Base-by-base conservation (phyloP, 1,140 invertebrate genomes). In the Heliconius nattereri region DNA sequence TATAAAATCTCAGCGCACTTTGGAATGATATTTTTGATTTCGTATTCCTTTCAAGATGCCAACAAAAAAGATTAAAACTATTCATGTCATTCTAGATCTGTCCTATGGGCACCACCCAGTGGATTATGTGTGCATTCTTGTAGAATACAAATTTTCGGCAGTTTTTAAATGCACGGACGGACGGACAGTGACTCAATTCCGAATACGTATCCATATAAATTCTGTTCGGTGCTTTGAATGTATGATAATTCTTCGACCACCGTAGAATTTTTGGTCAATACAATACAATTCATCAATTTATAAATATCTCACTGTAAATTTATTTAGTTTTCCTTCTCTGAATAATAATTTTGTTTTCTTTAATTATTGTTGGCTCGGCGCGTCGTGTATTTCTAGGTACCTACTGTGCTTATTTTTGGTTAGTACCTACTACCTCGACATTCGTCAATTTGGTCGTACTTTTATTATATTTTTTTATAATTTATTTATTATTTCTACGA, bases 11-110 rank as follows among this genome's bases (percentile, higher is more conserved):
- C 23, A 57, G n/a, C 7, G 29, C 7, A 16, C 6, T 32, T 19
- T 3, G 26, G 1, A 71, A 20, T 52, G 29, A 71, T 37, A 19
- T n/a, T 37, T 37, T 72, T 66, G 60, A 37, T 72, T 72, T 7
- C 13, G 71, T 35, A 72, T 72, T 37, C 71, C 29, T 72, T 35
- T n/a, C 71, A 37, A 52, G 19, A 54, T 57, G 75, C 66, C 57
- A 81, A 77, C 54, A 72, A 84, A 85, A 88, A 86, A 82, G 54
- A 73, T 77, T 80, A 85, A 85, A 86, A 80, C 78, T 86, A 88
- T 88, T 89, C 86, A 91, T 91, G 88, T 87, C 83, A 89, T 92
- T 92, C 89, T 92, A 89, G 86, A 85, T 88, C 79, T 82, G 86
- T 89, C 76, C 84, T 85, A 81, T 52, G 75, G 85, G 86, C 85